Evolutionary conservation across 2,888 invertebrate species (phyloP).

Genomic region (Amphipyra tragopoginis): DNA sequence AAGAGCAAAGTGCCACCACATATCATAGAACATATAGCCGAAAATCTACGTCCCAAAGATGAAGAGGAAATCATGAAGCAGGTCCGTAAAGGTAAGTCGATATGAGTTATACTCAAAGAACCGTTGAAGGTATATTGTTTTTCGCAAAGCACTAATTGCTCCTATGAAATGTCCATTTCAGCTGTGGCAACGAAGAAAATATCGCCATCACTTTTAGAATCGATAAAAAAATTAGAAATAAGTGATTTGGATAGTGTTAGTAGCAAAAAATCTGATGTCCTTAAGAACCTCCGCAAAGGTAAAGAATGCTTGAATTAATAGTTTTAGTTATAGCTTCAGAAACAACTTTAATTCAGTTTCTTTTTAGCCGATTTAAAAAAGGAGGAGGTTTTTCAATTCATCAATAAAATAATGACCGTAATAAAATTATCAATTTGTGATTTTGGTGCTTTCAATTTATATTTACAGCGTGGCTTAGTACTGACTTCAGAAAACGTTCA

Average conservation of each 20-base stretch:
- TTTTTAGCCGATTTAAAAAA: no score
- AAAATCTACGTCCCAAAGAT: slow-evolving; percentile 4
- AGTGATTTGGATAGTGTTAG: background rate
- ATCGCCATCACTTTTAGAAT: background rate
- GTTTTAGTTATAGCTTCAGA: background rate
- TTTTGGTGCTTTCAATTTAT: no score
- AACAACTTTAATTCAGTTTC: background rate
- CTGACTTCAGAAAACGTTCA: no score
- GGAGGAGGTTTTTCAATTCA: no score
- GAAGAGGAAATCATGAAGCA: slow-evolving; percentile 6
- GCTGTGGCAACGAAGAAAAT: slow-evolving; percentile 5
- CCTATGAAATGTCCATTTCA: slow-evolving; percentile 11
- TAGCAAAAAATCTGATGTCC: slow-evolving; percentile 14
- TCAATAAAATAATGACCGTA: no score
- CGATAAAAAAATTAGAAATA: slow-evolving; percentile 1
- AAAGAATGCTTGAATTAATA: background rate
- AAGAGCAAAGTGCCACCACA: slow-evolving; percentile 20
- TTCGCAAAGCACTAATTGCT: background rate
- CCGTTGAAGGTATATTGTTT: no score
- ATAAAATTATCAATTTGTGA: no score
- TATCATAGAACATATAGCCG: slow-evolving; percentile 21
- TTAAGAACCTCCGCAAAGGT: slow-evolving; percentile 44
- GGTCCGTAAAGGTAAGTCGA: slow-evolving; percentile 1
- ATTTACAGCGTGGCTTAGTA: no score
- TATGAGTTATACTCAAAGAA: background rate